Evolutionary conservation across 2,888 invertebrate species (phyloP).

Genomic region (Athrips mouffetella): DNA sequence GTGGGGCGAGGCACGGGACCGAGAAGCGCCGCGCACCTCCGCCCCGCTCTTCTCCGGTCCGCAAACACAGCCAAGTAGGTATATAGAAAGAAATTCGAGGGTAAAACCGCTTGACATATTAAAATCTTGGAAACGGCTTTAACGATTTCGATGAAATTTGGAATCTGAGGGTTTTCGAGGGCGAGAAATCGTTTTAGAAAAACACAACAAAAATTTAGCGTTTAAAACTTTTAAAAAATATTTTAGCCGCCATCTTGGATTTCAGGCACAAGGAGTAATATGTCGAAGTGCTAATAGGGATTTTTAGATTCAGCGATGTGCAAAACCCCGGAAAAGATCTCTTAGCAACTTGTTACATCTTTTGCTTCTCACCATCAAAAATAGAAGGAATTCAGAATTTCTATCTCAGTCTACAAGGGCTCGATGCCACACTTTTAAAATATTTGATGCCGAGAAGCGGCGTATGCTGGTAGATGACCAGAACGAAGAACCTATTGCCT

Average conservation of each 20-base stretch:
- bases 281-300: neutral
- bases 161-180: too few species aligned
- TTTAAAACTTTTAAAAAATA: neutral
- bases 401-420: neutral
- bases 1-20: too few species aligned
- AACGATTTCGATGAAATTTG: neutral
- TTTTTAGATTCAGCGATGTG: neutral
- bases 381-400: neutral
- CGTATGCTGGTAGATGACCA: too few species aligned
- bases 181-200: too few species aligned
- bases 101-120: neutral
- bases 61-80: neutral
- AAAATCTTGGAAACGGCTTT: too few species aligned
- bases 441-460: too few species aligned
- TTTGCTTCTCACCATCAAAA: neutral
- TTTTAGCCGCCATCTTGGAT: neutral
- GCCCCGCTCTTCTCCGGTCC: neutral
- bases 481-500: too few species aligned
- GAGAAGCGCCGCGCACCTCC: neutral
- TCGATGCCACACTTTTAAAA: too few species aligned
- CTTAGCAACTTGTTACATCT: conserved; percentile 2
- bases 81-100: neutral
- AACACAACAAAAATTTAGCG: neutral
- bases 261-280: neutral
- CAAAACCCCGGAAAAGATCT: neutral